These are phyloP conservation scores for Eristalinus aeneus DNA, from an alignment of 2,888 invertebrate species.

Conservation along the genomic window DNA sequence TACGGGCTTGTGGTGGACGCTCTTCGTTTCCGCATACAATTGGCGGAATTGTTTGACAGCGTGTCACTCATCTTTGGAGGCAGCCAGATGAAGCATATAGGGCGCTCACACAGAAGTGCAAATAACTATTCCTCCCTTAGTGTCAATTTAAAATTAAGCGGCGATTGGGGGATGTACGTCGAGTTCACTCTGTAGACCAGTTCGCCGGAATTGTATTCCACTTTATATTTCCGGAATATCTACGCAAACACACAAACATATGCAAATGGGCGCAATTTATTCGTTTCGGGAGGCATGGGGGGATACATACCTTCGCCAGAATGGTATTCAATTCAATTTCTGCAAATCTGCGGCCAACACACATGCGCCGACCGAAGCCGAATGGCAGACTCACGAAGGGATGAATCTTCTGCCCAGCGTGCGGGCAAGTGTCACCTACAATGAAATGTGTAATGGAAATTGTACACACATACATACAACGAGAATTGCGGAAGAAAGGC, in stretches of 20 bases:
- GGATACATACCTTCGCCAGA: constrained; percentile 84
- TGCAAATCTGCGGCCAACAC: constrained; percentile 90
- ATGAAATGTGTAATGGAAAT: neutral
- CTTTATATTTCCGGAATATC: constrained; percentile 87
- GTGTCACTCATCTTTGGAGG: neutral
- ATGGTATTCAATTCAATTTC: constrained; percentile 89
- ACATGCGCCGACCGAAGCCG: constrained; percentile 89
- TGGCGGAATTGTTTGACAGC: neutral
- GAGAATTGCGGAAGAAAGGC: neutral
- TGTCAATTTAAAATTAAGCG: constrained; percentile 85
- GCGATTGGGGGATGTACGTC: constrained; percentile 88
- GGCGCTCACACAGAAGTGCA: neutral
- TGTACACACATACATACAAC: neutral
- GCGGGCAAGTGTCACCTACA: constrained; percentile 75
- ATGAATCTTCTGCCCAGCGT: constrained; percentile 84
- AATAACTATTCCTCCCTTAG: constrained; percentile 76
- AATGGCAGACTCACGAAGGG: constrained; percentile 89
- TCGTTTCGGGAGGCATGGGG: neutral
- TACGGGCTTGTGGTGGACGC: neutral
- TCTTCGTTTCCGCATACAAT: neutral
- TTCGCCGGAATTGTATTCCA: constrained; percentile 86
- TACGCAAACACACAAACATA: constrained; percentile 77
- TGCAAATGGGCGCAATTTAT: neutral
- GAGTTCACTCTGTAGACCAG: constrained; percentile 87
- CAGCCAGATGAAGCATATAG: neutral